Base-by-base conservation (phyloP, 1,140 invertebrate genomes). In the Chymomyza costata region DNA sequence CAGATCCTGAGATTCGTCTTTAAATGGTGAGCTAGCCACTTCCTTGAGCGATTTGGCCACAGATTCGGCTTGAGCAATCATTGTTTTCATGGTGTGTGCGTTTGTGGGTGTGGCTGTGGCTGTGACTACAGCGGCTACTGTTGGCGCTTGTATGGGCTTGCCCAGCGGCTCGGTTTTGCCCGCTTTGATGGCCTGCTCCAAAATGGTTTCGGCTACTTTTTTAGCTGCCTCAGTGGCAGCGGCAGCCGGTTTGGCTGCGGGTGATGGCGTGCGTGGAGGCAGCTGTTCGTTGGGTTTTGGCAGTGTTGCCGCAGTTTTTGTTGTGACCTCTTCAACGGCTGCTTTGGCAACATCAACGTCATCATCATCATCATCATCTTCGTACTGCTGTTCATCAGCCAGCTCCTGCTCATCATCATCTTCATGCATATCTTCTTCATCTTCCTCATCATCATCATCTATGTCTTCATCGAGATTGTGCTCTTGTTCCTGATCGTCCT, bases 1-100 rank as follows among this genome's bases (percentile, higher is more conserved):
- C 25, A 94, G 85, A 81, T 94, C 93, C 2, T 87, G 86, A 6
- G 84, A 82, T 48, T 88, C 87, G 40, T 88, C 87, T 48, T 82
- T 84, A 35, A 85, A 85, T 6, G 83, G 69, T 0, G 83, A 85
- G 10, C 83, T 85, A 41, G 83, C 83, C 18, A 85, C 83, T 13
- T 85, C 81, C 8, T 85, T 85, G 0, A 85, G 37, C 0, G 78
- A 85, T 14, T 85, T 85, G 35, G 65, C 83, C 19, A 85, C 83
- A 0, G 76, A 80, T 13, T 85, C 83, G 7, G 81, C 83, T 43
- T 81, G 83, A 18, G 83, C 83, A 8, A 85, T 85, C 71, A 85
- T 66, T 0, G 61, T 56, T 35, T 86, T 82, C 52, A 76, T 65
- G 11, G 62, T 67, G 1, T 50, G 47, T 49, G 45, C 49, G 10